A percentile compares a stretch with the other conserved stretches of the same genome.
phyloP scores from a whole-genome alignment of 2,113 vertebrate species.

The Ia io region DNA sequence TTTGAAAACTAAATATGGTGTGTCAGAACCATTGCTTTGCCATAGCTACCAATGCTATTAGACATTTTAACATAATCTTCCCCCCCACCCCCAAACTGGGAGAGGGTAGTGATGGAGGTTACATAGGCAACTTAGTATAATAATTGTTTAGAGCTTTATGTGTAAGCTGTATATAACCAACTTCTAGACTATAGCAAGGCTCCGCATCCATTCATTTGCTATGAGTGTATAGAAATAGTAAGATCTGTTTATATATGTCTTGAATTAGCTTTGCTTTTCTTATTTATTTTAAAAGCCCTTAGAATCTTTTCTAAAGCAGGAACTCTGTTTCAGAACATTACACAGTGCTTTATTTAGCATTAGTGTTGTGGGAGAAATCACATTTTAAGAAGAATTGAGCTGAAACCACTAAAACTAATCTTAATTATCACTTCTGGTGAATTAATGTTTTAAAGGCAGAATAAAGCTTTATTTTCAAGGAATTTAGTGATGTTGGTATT shows the following conservation, averaged over 20 bases:
- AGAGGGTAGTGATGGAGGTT: neutral
- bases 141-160: neutral
- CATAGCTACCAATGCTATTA: neutral
- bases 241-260: neutral
- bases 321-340: slow-evolving; percentile 3
- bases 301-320: slow-evolving; percentile 35
- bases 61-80: neutral
- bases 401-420: slow-evolving; percentile 67
- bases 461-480: slow-evolving; percentile 61
- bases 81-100: too few relatives aligned
- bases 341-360: slow-evolving; percentile 67
- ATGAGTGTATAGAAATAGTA: neutral
- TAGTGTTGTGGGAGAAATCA: slow-evolving; percentile 57
- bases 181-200: neutral
- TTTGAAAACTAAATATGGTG: neutral
- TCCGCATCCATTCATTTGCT: slow-evolving; percentile 13
- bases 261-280: slow-evolving; percentile 2
- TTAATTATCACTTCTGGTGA: slow-evolving; percentile 78
- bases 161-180: neutral
- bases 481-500: slow-evolving; percentile 63
- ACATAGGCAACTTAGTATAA: neutral
- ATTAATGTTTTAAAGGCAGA: slow-evolving; percentile 71
- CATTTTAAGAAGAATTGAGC: slow-evolving; percentile 54
- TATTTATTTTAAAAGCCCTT: slow-evolving; percentile 31
- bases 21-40: neutral